Evolutionary conservation across 2,113 vertebrate genomes (phyloP).

Genomic region (Ploceus nigricollis): DNA sequence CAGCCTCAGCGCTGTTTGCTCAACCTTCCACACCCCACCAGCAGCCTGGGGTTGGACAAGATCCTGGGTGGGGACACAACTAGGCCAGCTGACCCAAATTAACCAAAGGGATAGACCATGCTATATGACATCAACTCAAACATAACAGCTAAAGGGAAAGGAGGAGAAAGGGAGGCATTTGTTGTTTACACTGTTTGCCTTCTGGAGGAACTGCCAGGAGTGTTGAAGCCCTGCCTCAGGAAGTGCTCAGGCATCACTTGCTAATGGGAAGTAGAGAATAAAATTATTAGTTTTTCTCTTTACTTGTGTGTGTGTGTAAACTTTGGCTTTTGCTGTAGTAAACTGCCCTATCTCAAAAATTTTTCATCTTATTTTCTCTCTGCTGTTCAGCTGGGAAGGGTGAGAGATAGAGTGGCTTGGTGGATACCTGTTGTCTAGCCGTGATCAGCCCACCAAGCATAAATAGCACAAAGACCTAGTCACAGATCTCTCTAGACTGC

Average conservation of each 20-base stretch:
- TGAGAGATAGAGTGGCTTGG: neutral
- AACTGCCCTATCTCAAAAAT: neutral
- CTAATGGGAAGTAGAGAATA: neutral
- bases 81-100: neutral
- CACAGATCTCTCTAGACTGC: neutral
- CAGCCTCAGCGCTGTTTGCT: fast-evolving
- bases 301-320: neutral
- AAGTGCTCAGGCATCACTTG: neutral
- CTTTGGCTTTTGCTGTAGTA: neutral
- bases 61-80: neutral
- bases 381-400: neutral
- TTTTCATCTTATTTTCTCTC: neutral
- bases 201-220: fast-evolving
- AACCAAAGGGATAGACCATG: neutral
- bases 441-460: neutral
- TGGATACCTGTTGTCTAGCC: neutral
- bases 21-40: neutral
- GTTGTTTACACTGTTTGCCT: neutral
- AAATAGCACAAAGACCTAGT: neutral
- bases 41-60: neutral
- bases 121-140: neutral
- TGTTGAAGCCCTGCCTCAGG: neutral
- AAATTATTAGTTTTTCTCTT: neutral
- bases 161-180: neutral
- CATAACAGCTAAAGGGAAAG: neutral